Evolutionary conservation across 2,888 invertebrate genomes (phyloP).

Genomic region (Drosophila buzzatii): DNA sequence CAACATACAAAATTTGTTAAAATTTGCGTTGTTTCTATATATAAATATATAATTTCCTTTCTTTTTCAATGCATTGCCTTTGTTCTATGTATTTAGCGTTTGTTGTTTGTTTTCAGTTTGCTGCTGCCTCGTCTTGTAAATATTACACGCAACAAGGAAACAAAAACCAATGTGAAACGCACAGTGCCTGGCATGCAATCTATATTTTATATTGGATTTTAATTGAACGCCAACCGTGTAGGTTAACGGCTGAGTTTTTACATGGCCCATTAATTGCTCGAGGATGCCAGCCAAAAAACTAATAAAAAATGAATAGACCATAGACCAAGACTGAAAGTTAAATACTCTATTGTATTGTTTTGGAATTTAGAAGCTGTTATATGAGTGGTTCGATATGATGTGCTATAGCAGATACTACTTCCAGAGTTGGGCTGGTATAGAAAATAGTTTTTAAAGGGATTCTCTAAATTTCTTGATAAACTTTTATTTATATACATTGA

Average conservation of each 20-base stretch:
- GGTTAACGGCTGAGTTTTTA: conserved; percentile 29
- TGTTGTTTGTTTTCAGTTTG: conserved; percentile 1
- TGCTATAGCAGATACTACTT: no score
- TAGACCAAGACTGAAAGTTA: background rate
- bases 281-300: conserved; percentile 27
- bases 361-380: background rate
- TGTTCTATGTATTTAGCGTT: conserved; percentile 15
- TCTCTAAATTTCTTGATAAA: no score
- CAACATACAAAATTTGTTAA: no score
- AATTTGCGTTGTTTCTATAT: no score
- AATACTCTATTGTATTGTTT: background rate
- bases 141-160: conserved; percentile 9
- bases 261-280: conserved; percentile 41
- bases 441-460: no score
- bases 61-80: background rate
- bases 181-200: conserved; percentile 31
- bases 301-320: conserved; percentile 1
- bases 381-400: background rate
- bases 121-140: conserved; percentile 29
- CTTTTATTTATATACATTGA: no score
- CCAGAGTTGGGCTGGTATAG: no score
- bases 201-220: conserved; percentile 59
- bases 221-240: conserved; percentile 43
- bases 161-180: conserved; percentile 14
- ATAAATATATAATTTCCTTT: background rate